phyloP scores from a whole-genome alignment of 1,140 invertebrate genomes.

The Drosophila tropicalis region DNA sequence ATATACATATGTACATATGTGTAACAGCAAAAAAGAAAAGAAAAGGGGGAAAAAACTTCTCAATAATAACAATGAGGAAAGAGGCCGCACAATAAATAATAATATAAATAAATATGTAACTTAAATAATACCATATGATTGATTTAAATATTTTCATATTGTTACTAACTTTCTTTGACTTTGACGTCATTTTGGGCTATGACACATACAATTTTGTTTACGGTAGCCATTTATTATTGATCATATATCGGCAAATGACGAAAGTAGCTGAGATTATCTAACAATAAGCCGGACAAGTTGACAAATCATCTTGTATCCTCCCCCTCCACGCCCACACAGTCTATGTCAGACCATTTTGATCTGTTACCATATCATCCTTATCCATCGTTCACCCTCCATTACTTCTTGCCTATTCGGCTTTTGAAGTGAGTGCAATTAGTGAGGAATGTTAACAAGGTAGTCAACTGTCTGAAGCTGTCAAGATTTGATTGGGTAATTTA shows the following conservation, averaged over 20 bases:
- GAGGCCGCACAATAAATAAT: not conserved
- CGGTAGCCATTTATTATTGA: too few relatives aligned
- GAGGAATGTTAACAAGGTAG: not conserved
- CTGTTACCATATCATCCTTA: not conserved
- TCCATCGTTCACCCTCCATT: too few relatives aligned
- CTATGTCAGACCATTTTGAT: not conserved
- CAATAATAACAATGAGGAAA: not conserved
- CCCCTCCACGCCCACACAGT: not conserved
- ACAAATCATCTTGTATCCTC: not conserved
- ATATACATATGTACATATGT: not conserved
- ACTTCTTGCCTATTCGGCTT: not conserved
- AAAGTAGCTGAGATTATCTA: not conserved
- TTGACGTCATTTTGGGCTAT: conserved; percentile 3
- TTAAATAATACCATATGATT: not conserved
- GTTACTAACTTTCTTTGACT: conserved; percentile 4
- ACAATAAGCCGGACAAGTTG: not conserved
- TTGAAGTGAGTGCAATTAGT: conserved; percentile 9
- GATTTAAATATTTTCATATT: conserved; percentile 7
- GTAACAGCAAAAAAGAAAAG: not conserved
- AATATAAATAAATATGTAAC: not conserved
- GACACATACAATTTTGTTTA: not conserved
- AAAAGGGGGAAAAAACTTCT: not conserved
- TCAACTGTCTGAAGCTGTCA: conserved; percentile 7
- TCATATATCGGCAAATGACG: not conserved
- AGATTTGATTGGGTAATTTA: conserved; percentile 12